Evolutionary conservation across 2,113 vertebrate genomes (phyloP).

Genomic region (Anseranas semipalmata): DNA sequence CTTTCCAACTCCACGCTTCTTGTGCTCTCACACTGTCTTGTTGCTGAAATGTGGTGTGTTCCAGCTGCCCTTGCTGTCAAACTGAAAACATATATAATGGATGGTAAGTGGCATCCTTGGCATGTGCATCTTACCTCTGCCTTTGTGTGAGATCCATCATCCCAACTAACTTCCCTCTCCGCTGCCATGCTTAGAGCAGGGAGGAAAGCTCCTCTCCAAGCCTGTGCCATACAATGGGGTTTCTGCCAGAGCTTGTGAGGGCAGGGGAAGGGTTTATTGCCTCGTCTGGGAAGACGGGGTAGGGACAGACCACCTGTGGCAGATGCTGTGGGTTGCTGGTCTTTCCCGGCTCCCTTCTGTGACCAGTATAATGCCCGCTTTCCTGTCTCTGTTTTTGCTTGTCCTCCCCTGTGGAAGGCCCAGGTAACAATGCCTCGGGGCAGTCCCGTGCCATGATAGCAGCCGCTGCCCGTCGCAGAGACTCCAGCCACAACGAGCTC

Average conservation of each 20-base stretch:
- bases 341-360: background rate
- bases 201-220: background rate
- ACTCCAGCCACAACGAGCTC: constrained; percentile 91
- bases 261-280: background rate
- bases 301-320: background rate
- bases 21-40: constrained; percentile 45
- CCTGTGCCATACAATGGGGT: background rate
- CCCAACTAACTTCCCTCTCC: constrained; percentile 1
- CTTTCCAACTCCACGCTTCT: constrained; percentile 9
- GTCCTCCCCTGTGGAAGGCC: constrained; percentile 50
- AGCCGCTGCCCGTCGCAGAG: constrained; percentile 85
- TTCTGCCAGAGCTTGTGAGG: background rate
- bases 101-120: constrained; percentile 78
- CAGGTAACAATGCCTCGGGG: constrained; percentile 80
- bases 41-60: constrained; percentile 57
- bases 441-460: constrained; percentile 91
- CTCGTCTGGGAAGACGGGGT: background rate
- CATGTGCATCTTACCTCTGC: constrained; percentile 19
- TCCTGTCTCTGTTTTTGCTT: background rate
- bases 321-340: background rate
- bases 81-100: constrained; percentile 77
- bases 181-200: background rate
- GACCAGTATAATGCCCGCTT: background rate
- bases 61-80: constrained; percentile 80
- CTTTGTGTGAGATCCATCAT: background rate